Conservation (phyloP, 2,888 invertebrate species). For the Octonoba sinensis region DNA sequence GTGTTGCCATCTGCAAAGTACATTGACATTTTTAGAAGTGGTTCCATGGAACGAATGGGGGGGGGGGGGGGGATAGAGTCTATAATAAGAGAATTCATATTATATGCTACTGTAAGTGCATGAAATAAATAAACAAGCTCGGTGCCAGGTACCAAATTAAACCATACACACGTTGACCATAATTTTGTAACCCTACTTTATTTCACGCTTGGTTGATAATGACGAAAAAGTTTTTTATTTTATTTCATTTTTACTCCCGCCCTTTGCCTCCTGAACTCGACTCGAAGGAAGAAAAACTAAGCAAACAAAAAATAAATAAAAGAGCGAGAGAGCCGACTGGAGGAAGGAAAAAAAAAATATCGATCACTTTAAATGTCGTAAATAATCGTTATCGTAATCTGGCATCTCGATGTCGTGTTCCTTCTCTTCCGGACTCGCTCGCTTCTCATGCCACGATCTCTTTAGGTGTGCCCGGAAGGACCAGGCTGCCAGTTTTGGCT, state of each 20-base stretch:
- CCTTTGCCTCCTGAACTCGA: constrained; percentile 29
- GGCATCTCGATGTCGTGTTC: constrained; percentile 41
- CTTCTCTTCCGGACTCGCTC: constrained; percentile 41
- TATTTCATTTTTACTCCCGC: constrained; percentile 21
- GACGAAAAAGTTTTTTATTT: constrained; percentile 35
- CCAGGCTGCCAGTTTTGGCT: constrained; percentile 7
- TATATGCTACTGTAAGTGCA: no score
- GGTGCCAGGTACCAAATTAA: constrained; percentile 35
- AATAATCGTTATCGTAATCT: constrained; percentile 52
- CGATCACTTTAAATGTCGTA: constrained; percentile 58
- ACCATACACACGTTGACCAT: constrained; percentile 28
- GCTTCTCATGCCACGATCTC: constrained; percentile 13
- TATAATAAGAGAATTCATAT: no score
- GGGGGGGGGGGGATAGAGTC: no score
- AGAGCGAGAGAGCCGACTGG: constrained; percentile 9
- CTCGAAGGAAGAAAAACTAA: background rate
- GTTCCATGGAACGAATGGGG: no score
- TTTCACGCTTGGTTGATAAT: constrained; percentile 57
- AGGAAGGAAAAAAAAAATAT: constrained; percentile 26
- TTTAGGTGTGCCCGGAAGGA: constrained; percentile 55
- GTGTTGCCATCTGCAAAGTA: no score
- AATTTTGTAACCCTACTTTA: constrained; percentile 52
- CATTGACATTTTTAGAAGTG: no score
- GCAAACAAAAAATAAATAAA: constrained; percentile 4
- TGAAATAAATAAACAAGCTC: no score